These are phyloP conservation scores for Myathropa florea DNA, from an alignment of 2,888 invertebrate genomes.

Conservation along the genomic window DNA sequence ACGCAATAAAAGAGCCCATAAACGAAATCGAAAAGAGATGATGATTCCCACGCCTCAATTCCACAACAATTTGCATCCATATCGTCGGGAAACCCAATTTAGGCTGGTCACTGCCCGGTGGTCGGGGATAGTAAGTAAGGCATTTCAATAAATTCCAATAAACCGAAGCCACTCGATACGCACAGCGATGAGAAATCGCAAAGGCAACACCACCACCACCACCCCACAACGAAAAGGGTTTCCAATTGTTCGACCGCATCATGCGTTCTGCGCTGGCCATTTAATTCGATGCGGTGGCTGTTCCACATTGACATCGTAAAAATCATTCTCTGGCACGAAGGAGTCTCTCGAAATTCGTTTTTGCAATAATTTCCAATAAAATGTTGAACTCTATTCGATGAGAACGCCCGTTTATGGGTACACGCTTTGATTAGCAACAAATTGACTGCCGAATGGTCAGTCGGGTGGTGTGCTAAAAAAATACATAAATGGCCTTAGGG, in stretches of 20 bases:
- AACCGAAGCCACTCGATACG: background rate
- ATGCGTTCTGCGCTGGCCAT: background rate
- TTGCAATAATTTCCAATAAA: conserved; percentile 67
- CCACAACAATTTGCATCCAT: background rate
- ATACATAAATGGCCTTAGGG: conserved; percentile 31
- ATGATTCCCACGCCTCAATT: conserved; percentile 3
- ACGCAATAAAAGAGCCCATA: conserved; percentile 39
- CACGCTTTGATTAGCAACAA: conserved; percentile 55
- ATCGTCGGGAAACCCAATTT: background rate
- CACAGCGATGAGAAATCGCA: background rate
- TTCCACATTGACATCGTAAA: conserved; percentile 28
- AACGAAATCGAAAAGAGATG: conserved; percentile 41
- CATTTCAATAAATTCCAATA: conserved; percentile 48
- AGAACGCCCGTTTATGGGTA: conserved; percentile 48
- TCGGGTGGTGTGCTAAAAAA: conserved; percentile 26
- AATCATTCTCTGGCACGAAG: conserved; percentile 21
- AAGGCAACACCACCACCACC: background rate
- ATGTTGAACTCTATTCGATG: conserved; percentile 34
- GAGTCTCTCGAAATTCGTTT: conserved; percentile 45
- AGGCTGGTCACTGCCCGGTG: background rate
- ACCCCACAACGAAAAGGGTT: background rate
- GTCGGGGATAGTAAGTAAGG: background rate
- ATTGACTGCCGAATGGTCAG: conserved; percentile 33
- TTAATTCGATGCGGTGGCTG: background rate
- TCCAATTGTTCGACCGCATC: background rate